Evolutionary conservation across 2,113 vertebrate species (phyloP), one percentile per base, ranked within the genome.

Genomic region (Panthera tigris): DNA sequence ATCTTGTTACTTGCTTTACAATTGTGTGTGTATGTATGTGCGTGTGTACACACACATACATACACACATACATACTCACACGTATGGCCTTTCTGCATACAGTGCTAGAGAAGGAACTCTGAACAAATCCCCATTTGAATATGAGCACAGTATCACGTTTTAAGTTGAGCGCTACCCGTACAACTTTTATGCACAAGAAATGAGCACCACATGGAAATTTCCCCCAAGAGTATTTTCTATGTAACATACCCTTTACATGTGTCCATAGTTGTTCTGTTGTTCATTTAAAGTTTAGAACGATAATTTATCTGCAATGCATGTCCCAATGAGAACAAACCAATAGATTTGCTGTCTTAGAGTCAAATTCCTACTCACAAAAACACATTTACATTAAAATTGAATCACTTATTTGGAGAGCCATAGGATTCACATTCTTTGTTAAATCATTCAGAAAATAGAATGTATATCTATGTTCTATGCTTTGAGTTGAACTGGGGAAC

Each of bases 91-190:
- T 97, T 96, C 29, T 83, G 95, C 95, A 97, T 74, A 94, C 55
- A 95, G 33, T 57, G 89, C 96, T 91, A 95, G 71, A 95, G 63
- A 96, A 91, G 79, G 96, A 98, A 86, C 45, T 95, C 97, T 97
- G 98, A 98, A 98, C 93, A 97, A 97, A 96, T 45, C 52, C 93
- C 78, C 92, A 81, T 97, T 95, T 65, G 69, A 86, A 97, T 97
- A 96, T 50, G 36, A 89, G 80, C 91, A 73, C 78, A 78, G 69
- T 97, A 92, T 92, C 97, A 96, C 36, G 12, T 97, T 95, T 45
- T 96, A 93, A 87, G 96, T 89, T 57, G 95, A 98, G 93, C 83
- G 97, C 90, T 97, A 97, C 81, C 95, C 93, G 65, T 93, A 98
- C 86, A 97, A 93, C 11, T 91, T 81, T 86, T 94, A 94, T 85